Conservation (phyloP, 2,113 vertebrate genomes). For the Oreochromis spilurus region DNA sequence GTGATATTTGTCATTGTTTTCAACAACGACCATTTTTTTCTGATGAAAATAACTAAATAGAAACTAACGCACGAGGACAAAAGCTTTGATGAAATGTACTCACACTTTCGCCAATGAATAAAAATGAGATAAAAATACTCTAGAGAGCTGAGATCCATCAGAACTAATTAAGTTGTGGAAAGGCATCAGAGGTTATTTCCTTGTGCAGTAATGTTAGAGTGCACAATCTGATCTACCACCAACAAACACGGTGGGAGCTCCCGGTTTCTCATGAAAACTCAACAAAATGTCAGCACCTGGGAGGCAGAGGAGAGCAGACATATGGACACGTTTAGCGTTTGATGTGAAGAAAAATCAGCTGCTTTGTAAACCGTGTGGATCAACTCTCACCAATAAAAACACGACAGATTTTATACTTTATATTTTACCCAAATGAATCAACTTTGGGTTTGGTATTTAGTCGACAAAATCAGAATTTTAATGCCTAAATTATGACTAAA, state of each 20-base stretch:
- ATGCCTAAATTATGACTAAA: neutral
- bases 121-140: neutral
- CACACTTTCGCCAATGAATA: neutral
- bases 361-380: neutral
- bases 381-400: neutral
- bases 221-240: neutral
- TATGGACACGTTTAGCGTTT: neutral
- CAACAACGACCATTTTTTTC: neutral
- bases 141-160: neutral
- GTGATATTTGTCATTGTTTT: neutral
- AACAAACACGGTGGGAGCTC: neutral
- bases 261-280: neutral
- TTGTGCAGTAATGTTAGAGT: neutral
- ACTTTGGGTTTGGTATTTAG: neutral
- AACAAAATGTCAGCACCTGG: neutral
- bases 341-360: neutral
- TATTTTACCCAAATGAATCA: neutral
- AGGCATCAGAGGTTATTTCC: neutral
- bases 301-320: neutral
- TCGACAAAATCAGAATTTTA: neutral
- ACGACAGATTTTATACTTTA: neutral
- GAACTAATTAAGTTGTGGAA: neutral
- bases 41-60: neutral
- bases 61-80: neutral
- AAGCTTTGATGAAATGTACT: neutral